Evolutionary conservation across 2,113 vertebrate genomes (phyloP).

Genomic region (Corynorhinus townsendii): DNA sequence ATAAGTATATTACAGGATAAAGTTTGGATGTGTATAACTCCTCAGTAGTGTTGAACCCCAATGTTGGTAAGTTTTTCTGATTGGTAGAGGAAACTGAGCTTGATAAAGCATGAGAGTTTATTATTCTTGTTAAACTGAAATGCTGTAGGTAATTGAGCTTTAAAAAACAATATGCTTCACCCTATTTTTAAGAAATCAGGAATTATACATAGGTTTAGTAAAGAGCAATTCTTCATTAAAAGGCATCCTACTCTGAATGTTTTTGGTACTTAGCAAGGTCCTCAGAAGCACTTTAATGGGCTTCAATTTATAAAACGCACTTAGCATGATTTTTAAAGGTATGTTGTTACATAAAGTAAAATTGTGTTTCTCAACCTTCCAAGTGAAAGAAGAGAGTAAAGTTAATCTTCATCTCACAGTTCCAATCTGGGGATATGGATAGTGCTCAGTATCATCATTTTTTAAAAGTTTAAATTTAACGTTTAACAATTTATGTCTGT

Average conservation of each 20-base stretch:
- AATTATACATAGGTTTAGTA: background rate
- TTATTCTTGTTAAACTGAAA: constrained; percentile 28
- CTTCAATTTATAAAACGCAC: background rate
- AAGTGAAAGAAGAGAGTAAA: constrained; percentile 2
- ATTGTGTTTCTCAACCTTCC: background rate
- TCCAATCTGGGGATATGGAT: background rate
- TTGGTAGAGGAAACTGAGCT: background rate
- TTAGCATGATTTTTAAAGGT: background rate
- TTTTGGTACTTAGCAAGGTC: background rate
- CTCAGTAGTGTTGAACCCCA: background rate
- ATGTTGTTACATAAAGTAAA: background rate
- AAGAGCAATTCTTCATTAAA: background rate
- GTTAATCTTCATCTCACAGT: background rate
- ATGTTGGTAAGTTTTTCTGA: background rate
- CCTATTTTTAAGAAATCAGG: constrained; percentile 23
- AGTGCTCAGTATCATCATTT: background rate
- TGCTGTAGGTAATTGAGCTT: background rate
- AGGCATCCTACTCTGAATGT: background rate
- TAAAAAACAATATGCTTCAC: background rate
- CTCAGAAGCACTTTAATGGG: background rate
- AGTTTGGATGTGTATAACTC: background rate
- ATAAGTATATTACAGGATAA: background rate
- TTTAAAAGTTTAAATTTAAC: background rate
- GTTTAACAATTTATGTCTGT: background rate
- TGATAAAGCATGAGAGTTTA: background rate